A percentile compares a stretch with the other conserved stretches of the same genome.
phyloP scores from a whole-genome alignment of 2,797 vertebrate species.

The Chloroceryle amazona region DNA sequence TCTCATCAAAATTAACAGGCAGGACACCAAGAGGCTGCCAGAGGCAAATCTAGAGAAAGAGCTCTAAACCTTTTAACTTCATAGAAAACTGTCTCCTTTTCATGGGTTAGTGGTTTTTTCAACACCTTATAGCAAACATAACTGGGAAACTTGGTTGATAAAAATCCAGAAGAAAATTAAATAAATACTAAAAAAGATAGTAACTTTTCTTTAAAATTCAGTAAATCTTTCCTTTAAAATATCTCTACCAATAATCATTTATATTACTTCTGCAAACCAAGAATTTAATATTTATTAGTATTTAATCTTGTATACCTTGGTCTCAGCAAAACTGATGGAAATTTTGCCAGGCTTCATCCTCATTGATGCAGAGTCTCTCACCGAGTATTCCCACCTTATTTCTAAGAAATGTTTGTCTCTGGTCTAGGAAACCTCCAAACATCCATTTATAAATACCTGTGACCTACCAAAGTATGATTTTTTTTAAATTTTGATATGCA shows the following conservation, averaged over 20 bases:
- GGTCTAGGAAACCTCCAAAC: background rate
- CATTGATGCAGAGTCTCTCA: background rate
- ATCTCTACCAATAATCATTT: background rate
- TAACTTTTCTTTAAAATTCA: background rate
- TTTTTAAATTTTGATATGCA: background rate
- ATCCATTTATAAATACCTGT: background rate
- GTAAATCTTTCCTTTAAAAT: background rate
- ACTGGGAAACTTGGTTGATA: background rate
- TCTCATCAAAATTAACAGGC: background rate
- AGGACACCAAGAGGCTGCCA: background rate
- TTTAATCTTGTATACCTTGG: background rate
- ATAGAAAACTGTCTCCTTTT: background rate
- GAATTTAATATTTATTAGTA: background rate
- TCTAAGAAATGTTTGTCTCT: background rate
- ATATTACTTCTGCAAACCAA: background rate
- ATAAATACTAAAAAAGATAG: background rate
- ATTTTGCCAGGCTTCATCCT: background rate
- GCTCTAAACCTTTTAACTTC: background rate
- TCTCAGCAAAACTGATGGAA: background rate
- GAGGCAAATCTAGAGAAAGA: background rate
- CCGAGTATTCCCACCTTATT: background rate
- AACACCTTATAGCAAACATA: background rate
- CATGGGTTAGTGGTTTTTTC: rapidly evolving
- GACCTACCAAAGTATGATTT: rapidly evolving
- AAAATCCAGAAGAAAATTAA: background rate